phyloP scores from a whole-genome alignment of 2,113 vertebrate species.

The Tor tambroides region DNA sequence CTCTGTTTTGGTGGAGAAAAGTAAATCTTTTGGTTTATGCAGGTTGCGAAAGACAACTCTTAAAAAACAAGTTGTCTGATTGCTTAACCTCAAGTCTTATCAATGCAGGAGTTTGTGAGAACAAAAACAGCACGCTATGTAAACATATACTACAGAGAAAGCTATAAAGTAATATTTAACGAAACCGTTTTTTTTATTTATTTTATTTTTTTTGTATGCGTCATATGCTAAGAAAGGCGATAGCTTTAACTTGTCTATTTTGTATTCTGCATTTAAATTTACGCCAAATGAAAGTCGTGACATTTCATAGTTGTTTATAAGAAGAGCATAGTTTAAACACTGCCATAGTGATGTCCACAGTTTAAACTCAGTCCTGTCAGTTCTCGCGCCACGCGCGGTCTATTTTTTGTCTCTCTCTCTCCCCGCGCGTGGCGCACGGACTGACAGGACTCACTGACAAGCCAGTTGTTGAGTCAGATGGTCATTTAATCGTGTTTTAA shows the following conservation, averaged over 20 bases:
- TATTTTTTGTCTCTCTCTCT: too few relatives aligned
- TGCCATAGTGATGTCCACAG: background rate
- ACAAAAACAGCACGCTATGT: background rate
- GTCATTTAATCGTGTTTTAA: too few relatives aligned
- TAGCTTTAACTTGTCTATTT: too few relatives aligned
- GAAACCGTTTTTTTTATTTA: background rate
- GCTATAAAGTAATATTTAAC: background rate
- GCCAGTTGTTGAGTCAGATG: background rate
- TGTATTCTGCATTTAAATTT: background rate
- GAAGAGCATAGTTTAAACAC: background rate
- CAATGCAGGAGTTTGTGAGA: background rate
- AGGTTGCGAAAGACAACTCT: slow-evolving; percentile 24
- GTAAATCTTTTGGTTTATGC: background rate
- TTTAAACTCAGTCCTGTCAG: background rate
- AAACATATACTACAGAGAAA: background rate
- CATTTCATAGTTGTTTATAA: background rate
- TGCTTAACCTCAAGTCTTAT: slow-evolving; percentile 39
- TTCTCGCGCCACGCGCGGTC: too few relatives aligned
- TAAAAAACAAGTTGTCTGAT: slow-evolving; percentile 27
- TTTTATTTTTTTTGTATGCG: background rate
- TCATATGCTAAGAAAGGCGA: background rate
- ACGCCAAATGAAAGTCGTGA: background rate
- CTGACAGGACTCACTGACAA: background rate
- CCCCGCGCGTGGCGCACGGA: too few relatives aligned
- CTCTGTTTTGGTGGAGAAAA: background rate